Evolutionary conservation across 2,113 vertebrate genomes (phyloP).

Genomic region (Bombycilla garrulus): DNA sequence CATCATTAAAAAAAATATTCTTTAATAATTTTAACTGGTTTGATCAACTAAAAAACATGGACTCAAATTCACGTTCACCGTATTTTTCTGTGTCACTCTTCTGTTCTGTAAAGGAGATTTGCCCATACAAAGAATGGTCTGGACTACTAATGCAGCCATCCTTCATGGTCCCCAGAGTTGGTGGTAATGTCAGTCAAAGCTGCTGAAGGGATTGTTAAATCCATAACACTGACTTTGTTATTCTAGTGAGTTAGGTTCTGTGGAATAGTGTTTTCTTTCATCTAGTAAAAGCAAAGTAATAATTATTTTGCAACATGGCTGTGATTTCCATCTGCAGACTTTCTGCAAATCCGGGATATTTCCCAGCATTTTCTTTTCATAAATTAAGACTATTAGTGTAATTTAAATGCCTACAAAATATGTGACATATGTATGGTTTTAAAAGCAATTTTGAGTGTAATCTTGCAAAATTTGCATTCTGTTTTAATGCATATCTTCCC

Average conservation of each 20-base stretch:
- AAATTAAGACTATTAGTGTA: neutral
- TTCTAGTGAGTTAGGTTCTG: neutral
- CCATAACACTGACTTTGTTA: neutral
- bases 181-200: neutral
- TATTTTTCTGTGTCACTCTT: neutral
- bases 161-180: neutral
- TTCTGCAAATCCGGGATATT: neutral
- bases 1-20: neutral
- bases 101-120: neutral
- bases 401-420: conserved; percentile 4
- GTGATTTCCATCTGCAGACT: neutral
- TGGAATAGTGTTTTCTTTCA: neutral
- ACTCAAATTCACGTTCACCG: neutral
- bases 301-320: neutral
- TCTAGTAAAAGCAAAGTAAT: neutral
- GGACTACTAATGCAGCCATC: neutral
- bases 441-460: neutral
- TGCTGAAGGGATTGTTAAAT: conserved; percentile 2
- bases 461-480: neutral
- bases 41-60: neutral
- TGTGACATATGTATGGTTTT: neutral
- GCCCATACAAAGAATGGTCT: neutral
- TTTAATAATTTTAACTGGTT: neutral
- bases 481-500: neutral
- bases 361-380: neutral